Evolutionary conservation across 1,140 invertebrate species (phyloP), one percentile per base, ranked within the genome.

Genomic region (Manduca sexta): DNA sequence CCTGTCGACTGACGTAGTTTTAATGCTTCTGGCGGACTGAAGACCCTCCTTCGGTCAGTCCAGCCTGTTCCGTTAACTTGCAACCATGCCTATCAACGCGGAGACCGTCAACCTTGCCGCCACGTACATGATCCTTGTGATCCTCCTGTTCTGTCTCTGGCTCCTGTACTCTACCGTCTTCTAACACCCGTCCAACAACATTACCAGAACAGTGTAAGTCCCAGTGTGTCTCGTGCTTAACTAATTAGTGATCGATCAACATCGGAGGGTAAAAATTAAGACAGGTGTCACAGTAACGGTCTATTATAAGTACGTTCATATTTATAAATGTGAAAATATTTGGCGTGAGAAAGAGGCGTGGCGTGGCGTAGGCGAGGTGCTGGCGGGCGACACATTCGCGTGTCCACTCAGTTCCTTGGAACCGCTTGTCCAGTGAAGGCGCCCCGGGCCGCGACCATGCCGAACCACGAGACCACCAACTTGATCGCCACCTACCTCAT

Each of bases 61-160:
- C 63, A 52, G 60, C 51, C 50, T 42, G 52, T 42, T 51, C 61
- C 58, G 59, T 56, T 40, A 43, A 46, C 42, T 48, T 50, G 61
- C 64, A 67, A 77, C 55, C 81, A 86, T 86, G 75, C 79, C 81
- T 68, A 82, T 85, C 72, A 86, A 86, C 78, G 77, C 83, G 33
- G 84, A 87, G 56, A 86, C 84, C 10, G 84, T 85, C 26, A 86
- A 87, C 60, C 67, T 87, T 40, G 77, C 77, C 3, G 84, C 84
- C 47, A 87, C 84, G 17, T 86, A 86, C 55, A 84, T 86, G 74
- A 86, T 86, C 74, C 71, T 87, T n/a, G 77, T 87, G 38, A 78
- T 87, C 63, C 69, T 87, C 4, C 64, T 87, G 0, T 79, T 87
- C 60, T 75, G 83, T 51, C 69, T 87, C 12, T 87, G 84, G 84